Evolutionary conservation across 2,113 vertebrate genomes (phyloP).

Genomic region (Tamias sibiricus): DNA sequence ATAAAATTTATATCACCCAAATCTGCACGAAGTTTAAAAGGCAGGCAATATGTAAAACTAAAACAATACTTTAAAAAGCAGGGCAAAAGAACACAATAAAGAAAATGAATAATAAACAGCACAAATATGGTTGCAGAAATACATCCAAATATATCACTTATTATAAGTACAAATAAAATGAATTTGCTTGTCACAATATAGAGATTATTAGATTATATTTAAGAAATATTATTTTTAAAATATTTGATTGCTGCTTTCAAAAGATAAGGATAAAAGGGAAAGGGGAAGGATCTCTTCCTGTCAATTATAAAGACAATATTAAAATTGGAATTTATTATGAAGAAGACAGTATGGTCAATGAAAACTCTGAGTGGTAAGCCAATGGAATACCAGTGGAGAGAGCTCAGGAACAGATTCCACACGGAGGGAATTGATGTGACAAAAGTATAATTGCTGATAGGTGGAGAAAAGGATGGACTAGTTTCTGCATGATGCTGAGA

Average conservation of each 20-base stretch:
- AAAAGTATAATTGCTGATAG: background rate
- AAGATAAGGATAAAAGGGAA: background rate
- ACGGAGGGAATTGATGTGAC: background rate
- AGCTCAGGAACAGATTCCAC: background rate
- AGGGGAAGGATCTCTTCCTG: background rate
- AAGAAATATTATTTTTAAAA: background rate
- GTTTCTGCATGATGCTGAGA: background rate
- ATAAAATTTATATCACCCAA: conserved; percentile 7
- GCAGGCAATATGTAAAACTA: background rate
- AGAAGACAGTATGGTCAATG: background rate
- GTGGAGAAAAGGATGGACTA: background rate
- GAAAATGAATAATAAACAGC: background rate
- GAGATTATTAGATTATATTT: background rate
- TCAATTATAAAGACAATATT: background rate
- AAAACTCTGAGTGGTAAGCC: background rate
- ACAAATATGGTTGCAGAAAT: conserved; percentile 3
- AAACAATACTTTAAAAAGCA: background rate
- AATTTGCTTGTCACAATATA: conserved; percentile 11
- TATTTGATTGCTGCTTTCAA: background rate
- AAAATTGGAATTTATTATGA: conserved; percentile 49
- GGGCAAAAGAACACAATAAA: background rate
- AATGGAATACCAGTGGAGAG: background rate
- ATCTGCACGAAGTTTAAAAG: background rate
- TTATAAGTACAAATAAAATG: background rate
- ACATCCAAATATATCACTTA: background rate